Percentiles rank a stretch among this genome's conserved stretches.
phyloP scores from a whole-genome alignment of 2,113 vertebrate species.

The Electrona antarctica region DNA sequence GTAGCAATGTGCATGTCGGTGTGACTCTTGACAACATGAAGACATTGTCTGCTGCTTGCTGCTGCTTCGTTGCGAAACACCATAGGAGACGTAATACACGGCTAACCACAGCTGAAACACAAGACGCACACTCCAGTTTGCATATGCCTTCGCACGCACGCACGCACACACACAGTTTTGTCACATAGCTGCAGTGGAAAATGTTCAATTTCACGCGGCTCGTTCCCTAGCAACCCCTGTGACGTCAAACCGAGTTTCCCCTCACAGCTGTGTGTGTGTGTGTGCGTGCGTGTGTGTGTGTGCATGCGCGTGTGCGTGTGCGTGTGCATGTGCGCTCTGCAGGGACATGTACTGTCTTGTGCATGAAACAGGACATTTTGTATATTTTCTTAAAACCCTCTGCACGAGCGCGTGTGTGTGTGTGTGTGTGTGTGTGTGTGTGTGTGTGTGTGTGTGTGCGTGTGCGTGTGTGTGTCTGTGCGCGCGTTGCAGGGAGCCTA shows the following conservation, averaged over 20 bases:
- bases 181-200: slow-evolving; percentile 78
- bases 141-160: too few relatives aligned
- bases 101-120: too few relatives aligned
- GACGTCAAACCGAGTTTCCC: slow-evolving; percentile 84
- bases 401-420: background rate
- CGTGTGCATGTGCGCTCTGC: slow-evolving; percentile 29
- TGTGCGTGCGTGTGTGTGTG: slow-evolving; percentile 7
- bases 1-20: too few relatives aligned
- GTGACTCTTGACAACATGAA: too few relatives aligned
- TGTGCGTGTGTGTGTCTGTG: slow-evolving; percentile 2
- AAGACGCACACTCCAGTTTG: too few relatives aligned
- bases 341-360: slow-evolving; percentile 50
- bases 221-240: slow-evolving; percentile 76
- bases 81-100: too few relatives aligned
- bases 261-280: slow-evolving; percentile 76
- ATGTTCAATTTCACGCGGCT: slow-evolving; percentile 79
- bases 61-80: too few relatives aligned
- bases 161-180: slow-evolving; percentile 42
- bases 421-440: background rate
- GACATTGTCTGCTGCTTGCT: too few relatives aligned
- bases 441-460: background rate
- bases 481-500: slow-evolving; percentile 4
- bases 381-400: background rate
- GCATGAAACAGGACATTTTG: slow-evolving; percentile 61
- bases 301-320: slow-evolving; percentile 35